Conservation (phyloP, 2,888 invertebrate genomes). For the Tiliacea aurago region DNA sequence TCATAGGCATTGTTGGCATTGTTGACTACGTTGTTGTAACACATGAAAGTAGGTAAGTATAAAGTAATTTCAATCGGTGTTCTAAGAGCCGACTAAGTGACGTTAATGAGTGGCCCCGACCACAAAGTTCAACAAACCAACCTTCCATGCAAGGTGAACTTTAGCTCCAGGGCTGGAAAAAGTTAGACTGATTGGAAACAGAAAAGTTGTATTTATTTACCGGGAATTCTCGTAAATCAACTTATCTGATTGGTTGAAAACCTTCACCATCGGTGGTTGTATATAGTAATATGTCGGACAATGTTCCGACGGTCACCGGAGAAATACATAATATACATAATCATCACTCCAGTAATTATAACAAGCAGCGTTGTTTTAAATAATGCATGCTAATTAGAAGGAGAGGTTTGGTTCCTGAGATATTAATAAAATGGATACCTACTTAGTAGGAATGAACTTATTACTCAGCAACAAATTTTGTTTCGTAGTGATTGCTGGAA, state of each 20-base stretch:
- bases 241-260: constrained; percentile 30
- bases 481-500: constrained; percentile 5
- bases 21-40: not conserved
- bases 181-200: constrained; percentile 41
- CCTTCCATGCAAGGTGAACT: constrained; percentile 32
- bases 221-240: constrained; percentile 33
- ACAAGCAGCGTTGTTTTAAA: constrained; percentile 12
- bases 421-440: constrained; percentile 10
- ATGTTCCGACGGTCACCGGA: not conserved
- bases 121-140: constrained; percentile 38
- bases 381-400: constrained; percentile 14
- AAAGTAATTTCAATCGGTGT: constrained; percentile 18
- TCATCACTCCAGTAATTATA: constrained; percentile 8
- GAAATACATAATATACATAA: constrained; percentile 15
- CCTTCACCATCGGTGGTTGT: constrained; percentile 6
- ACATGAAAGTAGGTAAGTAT: constrained; percentile 4
- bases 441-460: constrained; percentile 11
- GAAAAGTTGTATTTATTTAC: constrained; percentile 40
- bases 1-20: constrained; percentile 21
- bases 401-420: constrained; percentile 2
- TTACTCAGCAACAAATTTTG: constrained; percentile 29
- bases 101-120: not conserved
- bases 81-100: constrained; percentile 12
- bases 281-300: not conserved
- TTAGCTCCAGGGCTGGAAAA: constrained; percentile 24